A percentile compares a stretch with the other conserved stretches of the same genome.
phyloP scores from a whole-genome alignment of 2,797 vertebrate species.

The Astyanax mexicanus region DNA sequence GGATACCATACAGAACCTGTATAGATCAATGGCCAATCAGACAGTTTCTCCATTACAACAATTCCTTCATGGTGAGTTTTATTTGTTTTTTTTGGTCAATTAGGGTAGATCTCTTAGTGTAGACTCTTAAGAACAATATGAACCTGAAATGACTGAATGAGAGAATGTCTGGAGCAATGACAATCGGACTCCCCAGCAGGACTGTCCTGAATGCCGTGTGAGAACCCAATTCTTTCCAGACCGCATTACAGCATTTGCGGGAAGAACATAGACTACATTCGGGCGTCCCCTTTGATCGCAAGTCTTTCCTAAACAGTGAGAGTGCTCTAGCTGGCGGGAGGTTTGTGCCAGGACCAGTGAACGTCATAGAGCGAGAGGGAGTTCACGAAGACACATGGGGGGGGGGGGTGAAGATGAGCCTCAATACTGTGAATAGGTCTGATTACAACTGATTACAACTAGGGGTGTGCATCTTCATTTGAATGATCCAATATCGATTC shows the following conservation, averaged over 20 bases:
- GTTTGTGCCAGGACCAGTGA: background rate
- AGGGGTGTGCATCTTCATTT: too few species aligned
- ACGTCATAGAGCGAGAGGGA: background rate
- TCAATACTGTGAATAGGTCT: background rate
- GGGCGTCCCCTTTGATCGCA: slow-evolving; percentile 19
- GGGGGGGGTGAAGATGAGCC: background rate
- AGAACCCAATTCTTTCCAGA: slow-evolving; percentile 27
- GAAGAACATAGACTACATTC: background rate
- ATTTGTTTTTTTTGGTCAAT: too few species aligned
- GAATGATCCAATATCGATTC: too few species aligned
- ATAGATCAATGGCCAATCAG: too few species aligned
- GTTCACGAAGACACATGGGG: background rate
- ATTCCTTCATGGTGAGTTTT: too few species aligned
- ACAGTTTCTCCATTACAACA: too few species aligned
- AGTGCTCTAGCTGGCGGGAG: slow-evolving; percentile 20
- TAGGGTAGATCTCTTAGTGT: too few species aligned
- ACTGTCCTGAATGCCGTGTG: background rate
- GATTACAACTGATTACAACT: too few species aligned
- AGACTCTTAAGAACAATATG: background rate
- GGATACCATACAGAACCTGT: too few species aligned
- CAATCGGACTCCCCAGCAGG: background rate
- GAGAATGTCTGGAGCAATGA: too few species aligned
- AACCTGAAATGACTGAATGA: background rate
- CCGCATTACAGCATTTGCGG: slow-evolving; percentile 27
- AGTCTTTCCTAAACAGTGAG: slow-evolving; percentile 40